Conservation (phyloP, 2,888 invertebrate genomes). For the Sinotaia quadrata region DNA sequence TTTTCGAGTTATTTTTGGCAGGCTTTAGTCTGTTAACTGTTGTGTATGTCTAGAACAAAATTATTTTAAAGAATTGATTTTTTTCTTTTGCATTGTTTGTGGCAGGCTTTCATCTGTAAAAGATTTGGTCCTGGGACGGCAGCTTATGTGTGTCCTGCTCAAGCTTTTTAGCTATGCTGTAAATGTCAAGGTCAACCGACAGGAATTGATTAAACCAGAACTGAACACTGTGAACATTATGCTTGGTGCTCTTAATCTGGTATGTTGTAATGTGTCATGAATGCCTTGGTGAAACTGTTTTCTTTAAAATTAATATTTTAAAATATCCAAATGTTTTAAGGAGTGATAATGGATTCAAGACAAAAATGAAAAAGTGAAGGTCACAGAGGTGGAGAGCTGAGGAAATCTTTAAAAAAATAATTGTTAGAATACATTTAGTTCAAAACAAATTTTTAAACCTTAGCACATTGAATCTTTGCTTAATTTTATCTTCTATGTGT, state of each 20-base stretch:
- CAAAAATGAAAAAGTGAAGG: too few species aligned
- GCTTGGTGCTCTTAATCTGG: constrained; percentile 82
- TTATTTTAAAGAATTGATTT: not conserved
- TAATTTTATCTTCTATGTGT: too few species aligned
- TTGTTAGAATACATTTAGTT: too few species aligned
- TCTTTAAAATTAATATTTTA: too few species aligned
- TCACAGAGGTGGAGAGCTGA: too few species aligned
- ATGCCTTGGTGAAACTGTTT: too few species aligned
- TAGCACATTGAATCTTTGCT: too few species aligned
- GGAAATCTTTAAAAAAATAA: too few species aligned
- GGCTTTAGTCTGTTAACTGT: not conserved
- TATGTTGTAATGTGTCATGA: constrained; percentile 57
- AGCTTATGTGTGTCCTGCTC: constrained; percentile 88
- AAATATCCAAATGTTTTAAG: too few species aligned
- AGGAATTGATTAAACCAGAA: constrained; percentile 88
- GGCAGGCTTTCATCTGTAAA: constrained; percentile 85
- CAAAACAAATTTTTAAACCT: too few species aligned
- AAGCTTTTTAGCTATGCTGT: constrained; percentile 92
- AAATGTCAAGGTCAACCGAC: constrained; percentile 87
- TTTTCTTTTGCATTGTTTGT: not conserved
- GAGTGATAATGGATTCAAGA: too few species aligned
- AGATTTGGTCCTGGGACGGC: constrained; percentile 88
- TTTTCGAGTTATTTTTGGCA: not conserved
- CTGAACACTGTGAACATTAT: constrained; percentile 75
- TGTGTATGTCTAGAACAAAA: not conserved